Percentiles rank a stretch among this genome's conserved stretches.
These are phyloP conservation scores for Torymus texanus DNA, from an alignment of 2,888 invertebrate genomes.

Conservation along the genomic window DNA sequence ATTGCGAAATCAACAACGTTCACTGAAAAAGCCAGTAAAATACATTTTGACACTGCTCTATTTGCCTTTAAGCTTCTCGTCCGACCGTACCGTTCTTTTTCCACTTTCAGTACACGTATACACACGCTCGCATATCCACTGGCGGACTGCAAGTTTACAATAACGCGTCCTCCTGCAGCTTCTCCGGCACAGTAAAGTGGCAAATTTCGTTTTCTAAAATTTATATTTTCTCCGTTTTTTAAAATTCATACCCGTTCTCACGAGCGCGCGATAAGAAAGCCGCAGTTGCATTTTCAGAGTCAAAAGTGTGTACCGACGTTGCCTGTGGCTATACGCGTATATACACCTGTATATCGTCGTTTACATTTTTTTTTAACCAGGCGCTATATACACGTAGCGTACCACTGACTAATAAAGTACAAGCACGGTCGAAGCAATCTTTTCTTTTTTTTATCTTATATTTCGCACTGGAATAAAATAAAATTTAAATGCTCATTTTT, in stretches of 20 bases:
- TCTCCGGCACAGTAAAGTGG: not conserved
- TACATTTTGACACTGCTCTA: no score
- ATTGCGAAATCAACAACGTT: no score
- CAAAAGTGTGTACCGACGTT: constrained; percentile 11
- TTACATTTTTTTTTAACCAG: constrained; percentile 7
- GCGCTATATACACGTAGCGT: not conserved
- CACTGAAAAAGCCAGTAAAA: no score
- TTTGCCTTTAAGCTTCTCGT: not conserved
- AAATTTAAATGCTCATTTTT: not conserved
- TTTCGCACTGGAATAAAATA: not conserved
- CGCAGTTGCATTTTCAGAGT: constrained; percentile 25
- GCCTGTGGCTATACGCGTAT: not conserved
- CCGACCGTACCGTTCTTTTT: not conserved
- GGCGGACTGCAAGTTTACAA: constrained; percentile 13
- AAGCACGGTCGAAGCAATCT: not conserved
- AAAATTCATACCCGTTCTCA: constrained; percentile 35
- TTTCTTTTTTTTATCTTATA: not conserved
- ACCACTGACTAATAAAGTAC: constrained; percentile 15
- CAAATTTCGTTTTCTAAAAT: constrained; percentile 46
- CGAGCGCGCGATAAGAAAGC: constrained; percentile 20
- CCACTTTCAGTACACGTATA: no score
- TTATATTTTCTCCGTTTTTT: constrained; percentile 41
- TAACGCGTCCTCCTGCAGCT: not conserved
- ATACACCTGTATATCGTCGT: constrained; percentile 12
- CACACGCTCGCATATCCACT: no score